Evolutionary conservation across 2,888 invertebrate genomes (phyloP), one percentile per base, ranked within the genome.

Genomic region (Drosophila ezoana): DNA sequence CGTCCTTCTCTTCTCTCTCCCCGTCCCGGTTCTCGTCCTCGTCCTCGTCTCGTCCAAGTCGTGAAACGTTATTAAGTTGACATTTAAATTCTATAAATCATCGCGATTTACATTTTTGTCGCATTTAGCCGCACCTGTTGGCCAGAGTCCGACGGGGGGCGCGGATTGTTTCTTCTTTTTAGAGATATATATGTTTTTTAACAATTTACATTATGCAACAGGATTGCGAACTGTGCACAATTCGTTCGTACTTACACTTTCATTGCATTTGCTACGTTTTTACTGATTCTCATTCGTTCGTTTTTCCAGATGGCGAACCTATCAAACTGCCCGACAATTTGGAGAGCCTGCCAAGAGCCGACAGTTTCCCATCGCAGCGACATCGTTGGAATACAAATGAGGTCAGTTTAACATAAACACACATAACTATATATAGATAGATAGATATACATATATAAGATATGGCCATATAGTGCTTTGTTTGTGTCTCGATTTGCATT

Each of bases 311-410:
- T 94, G 97, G 97, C 90, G 97, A 97, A 93, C 97, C 97, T 89
- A 97, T 97, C 93, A 97, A 97, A 93, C 94, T 98, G 90, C 98
- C 98, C 71, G 98, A 98, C 93, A 98, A 98, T 94, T 94, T 98
- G 94, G 98, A 98, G 93, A 97, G 97, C 92, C 94, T 98, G 92
- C 97, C 97, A 85, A 95, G 97, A 90, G 97, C 98, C 75, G 97
- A 98, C 93, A 97, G 97, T 93, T 98, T 98, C 93, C 97, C 98
- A 79, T 96, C 96, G 87, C 98, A 98, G 93, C 94, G 98, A 92
- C 98, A 98, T 93, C 96, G 98, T 88, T 99, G 99, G 99, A 98
- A 98, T 96, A 98, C 98, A 92, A 98, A 98, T 94, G 98, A 99
- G 97, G 98, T 98, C 92, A 94, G 94, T 90, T 83, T 75, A 52